A percentile compares a stretch with the other conserved stretches of the same genome.
These are phyloP conservation scores for Percina caprodes DNA, from an alignment of 2,113 vertebrate genomes.

Conservation along the genomic window DNA sequence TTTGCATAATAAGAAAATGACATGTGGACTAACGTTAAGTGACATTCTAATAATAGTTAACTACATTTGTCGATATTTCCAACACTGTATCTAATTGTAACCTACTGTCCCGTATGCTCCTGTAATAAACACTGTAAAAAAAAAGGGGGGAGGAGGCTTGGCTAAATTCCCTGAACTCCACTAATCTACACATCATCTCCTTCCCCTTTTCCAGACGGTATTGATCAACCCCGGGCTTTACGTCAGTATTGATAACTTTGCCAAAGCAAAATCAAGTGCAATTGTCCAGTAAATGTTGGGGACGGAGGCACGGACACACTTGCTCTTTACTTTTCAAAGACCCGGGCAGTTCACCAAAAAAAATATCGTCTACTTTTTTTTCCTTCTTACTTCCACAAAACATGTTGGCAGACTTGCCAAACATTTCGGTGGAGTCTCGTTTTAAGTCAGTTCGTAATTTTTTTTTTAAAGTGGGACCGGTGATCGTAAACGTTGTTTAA, in stretches of 20 bases:
- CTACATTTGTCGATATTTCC: conserved; percentile 39
- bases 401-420: conserved; percentile 67
- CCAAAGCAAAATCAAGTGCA: conserved; percentile 88
- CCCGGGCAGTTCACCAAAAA: conserved; percentile 36
- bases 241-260: conserved; percentile 94
- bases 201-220: conserved; percentile 84
- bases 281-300: conserved; percentile 78
- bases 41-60: conserved; percentile 17
- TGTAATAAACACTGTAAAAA: conserved; percentile 51
- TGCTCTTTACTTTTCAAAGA: conserved; percentile 62
- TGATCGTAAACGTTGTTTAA: conserved; percentile 81
- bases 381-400: conserved; percentile 13
- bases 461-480: conserved; percentile 74
- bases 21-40: conserved; percentile 8
- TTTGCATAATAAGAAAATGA: conserved; percentile 17
- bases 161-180: conserved; percentile 75
- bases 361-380: conserved; percentile 35
- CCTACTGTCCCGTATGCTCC: conserved; percentile 28
- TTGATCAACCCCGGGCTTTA: conserved; percentile 85
- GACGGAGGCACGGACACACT: conserved; percentile 68
- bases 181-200: conserved; percentile 79
- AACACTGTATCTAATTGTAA: conserved; percentile 33
- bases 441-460: conserved; percentile 60
- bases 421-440: conserved; percentile 61
- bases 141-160: conserved; percentile 67